These are phyloP conservation scores for Conopomorpha cramerella DNA, from an alignment of 1,140 invertebrate genomes.

Conservation along the genomic window DNA sequence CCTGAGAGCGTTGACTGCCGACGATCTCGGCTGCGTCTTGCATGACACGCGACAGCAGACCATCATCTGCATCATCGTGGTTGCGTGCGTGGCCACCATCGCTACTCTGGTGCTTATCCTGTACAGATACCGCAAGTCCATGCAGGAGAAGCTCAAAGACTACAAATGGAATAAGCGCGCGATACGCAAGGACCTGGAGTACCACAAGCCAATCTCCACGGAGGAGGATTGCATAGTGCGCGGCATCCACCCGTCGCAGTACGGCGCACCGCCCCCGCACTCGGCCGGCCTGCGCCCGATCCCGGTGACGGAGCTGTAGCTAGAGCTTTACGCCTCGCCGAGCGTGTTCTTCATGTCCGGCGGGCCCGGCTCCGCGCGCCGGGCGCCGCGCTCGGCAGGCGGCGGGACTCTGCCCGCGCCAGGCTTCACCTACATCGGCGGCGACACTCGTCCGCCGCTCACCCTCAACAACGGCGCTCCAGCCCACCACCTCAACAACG, in stretches of 20 bases:
- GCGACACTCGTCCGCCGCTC: slow-evolving; percentile 54
- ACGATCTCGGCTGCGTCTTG: slow-evolving; percentile 80
- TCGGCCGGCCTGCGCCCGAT: slow-evolving; percentile 69
- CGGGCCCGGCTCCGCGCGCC: slow-evolving; percentile 57
- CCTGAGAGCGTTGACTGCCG: slow-evolving; percentile 69
- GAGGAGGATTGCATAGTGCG: slow-evolving; percentile 80
- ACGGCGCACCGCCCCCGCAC: slow-evolving; percentile 62
- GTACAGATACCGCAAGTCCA: slow-evolving; percentile 76
- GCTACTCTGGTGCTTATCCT: slow-evolving; percentile 71
- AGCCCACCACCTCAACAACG: slow-evolving; percentile 53
- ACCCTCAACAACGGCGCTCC: slow-evolving; percentile 57
- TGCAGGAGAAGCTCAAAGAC: slow-evolving; percentile 79
- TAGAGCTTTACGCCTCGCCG: slow-evolving; percentile 83
- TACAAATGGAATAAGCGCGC: slow-evolving; percentile 81
- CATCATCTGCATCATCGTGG: slow-evolving; percentile 74
- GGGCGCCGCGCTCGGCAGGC: slow-evolving; percentile 60
- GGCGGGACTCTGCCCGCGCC: slow-evolving; percentile 71
- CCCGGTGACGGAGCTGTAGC: slow-evolving; percentile 91
- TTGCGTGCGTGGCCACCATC: slow-evolving; percentile 68
- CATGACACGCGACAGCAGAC: slow-evolving; percentile 76
- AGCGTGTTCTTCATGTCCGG: slow-evolving; percentile 70
- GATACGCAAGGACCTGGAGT: slow-evolving; percentile 82
- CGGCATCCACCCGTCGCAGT: slow-evolving; percentile 61
- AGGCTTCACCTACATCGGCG: slow-evolving; percentile 77
- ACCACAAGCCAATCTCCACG: slow-evolving; percentile 85